Evolutionary conservation across 2,113 vertebrate genomes (phyloP).

Genomic region (Xenopus tropicalis): UCB_Xtro_10.0 CM004449.2:99873501-99874000

Average conservation of each 20-base stretch:
- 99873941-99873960: background rate
- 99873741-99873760: constrained; percentile 17
- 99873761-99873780: background rate
- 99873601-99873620: constrained; percentile 47
- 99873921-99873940: background rate
- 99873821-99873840: background rate
- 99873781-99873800: background rate
- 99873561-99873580: constrained; percentile 48
- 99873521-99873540: constrained; percentile 58
- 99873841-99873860: background rate
- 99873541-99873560: constrained; percentile 61
- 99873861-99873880: background rate
- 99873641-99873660: constrained; percentile 8
- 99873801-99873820: background rate
- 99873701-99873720: constrained; percentile 25
- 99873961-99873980: background rate
- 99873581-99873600: constrained; percentile 53
- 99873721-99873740: constrained; percentile 24
- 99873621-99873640: constrained; percentile 45
- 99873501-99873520: constrained; percentile 53
- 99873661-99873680: background rate
- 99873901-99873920: background rate
- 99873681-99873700: constrained; percentile 1
- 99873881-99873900: background rate
- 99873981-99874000: background rate